Evolutionary conservation across 2,113 vertebrate genomes (phyloP), one percentile per base, ranked within the genome.

Genomic region (Aspiorhynchus laticeps): DNA sequence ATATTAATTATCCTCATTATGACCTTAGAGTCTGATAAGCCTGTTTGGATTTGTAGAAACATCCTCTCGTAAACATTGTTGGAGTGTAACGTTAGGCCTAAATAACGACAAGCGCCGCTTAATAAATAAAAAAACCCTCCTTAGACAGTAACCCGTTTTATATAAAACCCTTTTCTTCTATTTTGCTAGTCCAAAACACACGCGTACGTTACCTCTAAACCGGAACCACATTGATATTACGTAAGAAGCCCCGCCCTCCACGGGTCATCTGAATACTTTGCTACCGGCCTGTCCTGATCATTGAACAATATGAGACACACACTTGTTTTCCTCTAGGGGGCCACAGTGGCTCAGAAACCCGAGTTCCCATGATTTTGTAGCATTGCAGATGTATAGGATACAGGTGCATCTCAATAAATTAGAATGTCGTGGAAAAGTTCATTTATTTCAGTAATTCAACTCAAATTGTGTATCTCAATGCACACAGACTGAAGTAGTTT

Each of bases 21-120:
- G 90, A 95, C 94, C 94, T 95, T 93, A 91, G 41, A 53, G 71
- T 85, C 24, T 56, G 89, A 73, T 90, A 90, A 88, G 26, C 90
- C 91, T 91, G 90, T n/a, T 84, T 74, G 63, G 43, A 76, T 79
- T 88, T 87, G 82, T 67, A 51, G 24, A 93, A 83, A 88, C 85
- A 69, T 86, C 91, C 90, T 31, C 86, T 89, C 83, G 90, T 28
- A 63, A 93, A 89, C 91, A 94, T 93, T 31, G n/a, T 4, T 15
- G 71, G 26, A 15, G 24, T 65, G 53, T 59, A 48, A n/a, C n/a
- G n/a, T n/a, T n/a, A n/a, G n/a, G n/a, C n/a, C n/a, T n/a, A n/a
- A 43, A 36, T 11, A 59, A 36, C 14, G 36, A 7, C 36, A 36
- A 26, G 17, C 48, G 21, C n/a, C 19, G 3, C 14, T 53, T 15